Percentiles rank a stretch among this genome's conserved stretches.
These are phyloP conservation scores for Orthosia incerta DNA, from an alignment of 2,888 invertebrate species.

Conservation along the genomic window DNA sequence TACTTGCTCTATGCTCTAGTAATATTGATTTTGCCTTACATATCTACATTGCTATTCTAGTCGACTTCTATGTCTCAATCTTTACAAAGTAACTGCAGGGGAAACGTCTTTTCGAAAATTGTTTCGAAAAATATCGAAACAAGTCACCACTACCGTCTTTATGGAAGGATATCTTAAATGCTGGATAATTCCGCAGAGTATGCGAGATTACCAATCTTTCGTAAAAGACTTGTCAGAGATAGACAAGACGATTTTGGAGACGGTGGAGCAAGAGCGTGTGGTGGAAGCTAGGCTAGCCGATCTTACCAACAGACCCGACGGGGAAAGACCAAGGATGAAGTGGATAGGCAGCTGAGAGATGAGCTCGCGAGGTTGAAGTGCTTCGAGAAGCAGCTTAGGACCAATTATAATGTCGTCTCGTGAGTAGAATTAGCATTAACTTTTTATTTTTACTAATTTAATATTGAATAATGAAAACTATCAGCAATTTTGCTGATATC, in stretches of 20 bases:
- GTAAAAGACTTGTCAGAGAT: conserved; percentile 93
- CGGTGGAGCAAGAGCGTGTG: conserved; percentile 93
- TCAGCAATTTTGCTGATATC: background rate
- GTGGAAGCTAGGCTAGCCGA: conserved; percentile 94
- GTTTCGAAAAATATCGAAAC: too few species aligned
- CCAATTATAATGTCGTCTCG: conserved; percentile 92
- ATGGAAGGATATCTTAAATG: background rate
- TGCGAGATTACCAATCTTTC: conserved; percentile 93
- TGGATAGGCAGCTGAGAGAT: conserved; percentile 91
- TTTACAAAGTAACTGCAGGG: too few species aligned
- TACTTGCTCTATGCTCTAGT: background rate
- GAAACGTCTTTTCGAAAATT: too few species aligned
- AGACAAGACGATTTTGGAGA: conserved; percentile 92
- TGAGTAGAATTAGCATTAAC: conserved; percentile 70
- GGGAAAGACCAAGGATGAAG: conserved; percentile 93
- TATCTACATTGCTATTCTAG: too few species aligned
- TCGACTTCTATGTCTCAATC: too few species aligned
- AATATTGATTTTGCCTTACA: too few species aligned
- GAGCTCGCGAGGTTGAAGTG: conserved; percentile 92
- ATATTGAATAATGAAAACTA: too few species aligned
- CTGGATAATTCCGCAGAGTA: conserved; percentile 83
- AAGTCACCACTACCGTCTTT: too few species aligned
- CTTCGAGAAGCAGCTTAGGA: conserved; percentile 90
- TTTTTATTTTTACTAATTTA: background rate
- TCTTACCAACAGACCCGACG: conserved; percentile 92